phyloP scores from a whole-genome alignment of 2,113 vertebrate species.

The Cynoglossus semilaevis region DNA sequence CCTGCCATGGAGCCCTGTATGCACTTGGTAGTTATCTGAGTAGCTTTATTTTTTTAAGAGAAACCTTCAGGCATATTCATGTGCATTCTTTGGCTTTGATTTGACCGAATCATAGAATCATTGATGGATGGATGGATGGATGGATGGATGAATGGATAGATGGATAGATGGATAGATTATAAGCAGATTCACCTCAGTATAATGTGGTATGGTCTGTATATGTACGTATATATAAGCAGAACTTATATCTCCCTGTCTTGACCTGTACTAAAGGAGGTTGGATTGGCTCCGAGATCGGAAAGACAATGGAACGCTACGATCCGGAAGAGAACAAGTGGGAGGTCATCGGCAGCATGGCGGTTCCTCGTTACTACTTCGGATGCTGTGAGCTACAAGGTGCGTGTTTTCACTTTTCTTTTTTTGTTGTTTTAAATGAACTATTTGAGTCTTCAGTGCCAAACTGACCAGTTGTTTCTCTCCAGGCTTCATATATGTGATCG shows the following conservation, averaged over 20 bases:
- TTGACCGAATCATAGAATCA: no score
- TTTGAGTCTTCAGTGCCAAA: background rate
- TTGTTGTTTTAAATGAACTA: background rate
- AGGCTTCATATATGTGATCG: conserved; percentile 95
- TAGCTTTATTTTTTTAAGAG: background rate
- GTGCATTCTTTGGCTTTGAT: no score
- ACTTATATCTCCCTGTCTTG: background rate
- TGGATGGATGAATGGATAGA: no score
- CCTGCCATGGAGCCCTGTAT: conserved; percentile 92
- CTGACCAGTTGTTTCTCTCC: conserved; percentile 19
- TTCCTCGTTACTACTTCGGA: conserved; percentile 93
- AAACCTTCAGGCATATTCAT: background rate
- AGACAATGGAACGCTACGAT: conserved; percentile 94
- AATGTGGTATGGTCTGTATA: no score
- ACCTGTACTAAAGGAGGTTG: conserved; percentile 83
- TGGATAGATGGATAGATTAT: no score
- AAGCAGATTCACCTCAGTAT: no score
- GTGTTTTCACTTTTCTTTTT: background rate
- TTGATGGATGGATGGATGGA: no score
- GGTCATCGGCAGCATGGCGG: conserved; percentile 88
- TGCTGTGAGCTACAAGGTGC: conserved; percentile 96
- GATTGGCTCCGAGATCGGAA: conserved; percentile 96
- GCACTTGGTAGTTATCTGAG: conserved; percentile 82
- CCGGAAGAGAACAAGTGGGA: conserved; percentile 96
- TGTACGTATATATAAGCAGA: no score